Base-by-base conservation (phyloP, 2,113 vertebrate genomes). In the Eurystomus gularis region DNA sequence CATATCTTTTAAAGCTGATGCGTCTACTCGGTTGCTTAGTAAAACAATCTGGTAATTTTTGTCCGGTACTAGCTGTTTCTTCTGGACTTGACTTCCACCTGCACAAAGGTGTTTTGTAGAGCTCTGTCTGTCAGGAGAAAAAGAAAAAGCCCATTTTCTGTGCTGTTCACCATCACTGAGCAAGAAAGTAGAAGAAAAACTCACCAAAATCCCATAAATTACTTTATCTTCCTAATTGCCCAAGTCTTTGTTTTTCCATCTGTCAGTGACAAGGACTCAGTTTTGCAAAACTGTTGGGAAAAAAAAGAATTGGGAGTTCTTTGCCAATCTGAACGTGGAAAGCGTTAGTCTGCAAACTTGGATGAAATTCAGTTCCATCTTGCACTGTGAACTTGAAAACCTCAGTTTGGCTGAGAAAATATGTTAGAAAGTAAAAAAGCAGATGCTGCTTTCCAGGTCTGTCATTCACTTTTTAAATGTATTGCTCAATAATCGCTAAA, bases 371-470 rank as follows among this genome's bases (percentile, higher is more conserved):
- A 89, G 94, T 94, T 95, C 79, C 77, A 94, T 96, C 91, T 96
- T 96, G 96, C 96, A 96, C 86, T 72, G 66, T 95, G 96, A 95
- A 96, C 94, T 94, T 82, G 62, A 89, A 96, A 96, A 94, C 93
- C 96, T 94, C 88, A 13, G 77, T 94, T 95, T 96, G 93, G 88
- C 88, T 96, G 77, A 79, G 89, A 96, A 96, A 95, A 94, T 96
- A 96, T 94, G 83, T 95, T 96, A 93, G 86, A 82, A 92, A 96
- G 88, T 89, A 37, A 76, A 95, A 96, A 96, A 93, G 83, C 96
- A 96, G 96, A 87, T 96, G 88, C 95, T 96, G 94, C 95, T 96
- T 97, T 96, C 96, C 91, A 94, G 96, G 83, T 96, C 96, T 96
- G 96, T 96, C 96, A 95, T 65, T 96, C 96, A 96, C 88, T 95